A percentile compares a stretch with the other conserved stretches of the same genome.
phyloP scores from a whole-genome alignment of 2,797 vertebrate species.

The Pipistrellus nathusii region DNA sequence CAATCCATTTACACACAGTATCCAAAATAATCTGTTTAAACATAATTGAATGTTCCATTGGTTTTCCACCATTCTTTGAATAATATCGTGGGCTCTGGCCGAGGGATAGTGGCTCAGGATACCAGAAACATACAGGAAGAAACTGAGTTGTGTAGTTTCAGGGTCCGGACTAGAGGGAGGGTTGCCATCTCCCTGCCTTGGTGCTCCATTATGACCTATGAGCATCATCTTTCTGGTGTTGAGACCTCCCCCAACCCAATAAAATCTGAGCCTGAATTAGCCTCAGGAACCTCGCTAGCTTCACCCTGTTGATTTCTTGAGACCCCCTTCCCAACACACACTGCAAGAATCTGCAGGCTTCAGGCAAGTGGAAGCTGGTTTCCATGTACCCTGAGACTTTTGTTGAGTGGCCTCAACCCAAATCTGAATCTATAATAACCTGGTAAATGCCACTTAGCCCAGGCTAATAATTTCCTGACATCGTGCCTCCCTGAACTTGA shows the following conservation, averaged over 20 bases:
- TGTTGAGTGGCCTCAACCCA: neutral
- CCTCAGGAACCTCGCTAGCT: neutral
- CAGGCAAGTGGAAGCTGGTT: neutral
- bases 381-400: neutral
- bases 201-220: neutral
- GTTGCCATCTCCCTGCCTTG: neutral
- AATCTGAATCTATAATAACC: neutral
- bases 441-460: neutral
- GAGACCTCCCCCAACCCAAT: neutral
- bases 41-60: neutral
- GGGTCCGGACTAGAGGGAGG: neutral
- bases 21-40: neutral
- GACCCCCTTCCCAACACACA: too few species aligned
- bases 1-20: neutral
- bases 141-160: neutral
- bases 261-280: neutral
- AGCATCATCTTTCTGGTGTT: neutral
- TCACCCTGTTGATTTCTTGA: neutral
- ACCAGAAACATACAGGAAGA: neutral
- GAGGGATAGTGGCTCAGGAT: neutral
- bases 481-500: neutral
- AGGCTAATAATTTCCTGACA: neutral
- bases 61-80: neutral
- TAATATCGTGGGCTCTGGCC: neutral
- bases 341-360: neutral